A percentile compares a stretch with the other conserved stretches of the same genome.
Evolutionary conservation across 2,113 vertebrate species (phyloP).

Genomic region (Smithornis capensis): DNA sequence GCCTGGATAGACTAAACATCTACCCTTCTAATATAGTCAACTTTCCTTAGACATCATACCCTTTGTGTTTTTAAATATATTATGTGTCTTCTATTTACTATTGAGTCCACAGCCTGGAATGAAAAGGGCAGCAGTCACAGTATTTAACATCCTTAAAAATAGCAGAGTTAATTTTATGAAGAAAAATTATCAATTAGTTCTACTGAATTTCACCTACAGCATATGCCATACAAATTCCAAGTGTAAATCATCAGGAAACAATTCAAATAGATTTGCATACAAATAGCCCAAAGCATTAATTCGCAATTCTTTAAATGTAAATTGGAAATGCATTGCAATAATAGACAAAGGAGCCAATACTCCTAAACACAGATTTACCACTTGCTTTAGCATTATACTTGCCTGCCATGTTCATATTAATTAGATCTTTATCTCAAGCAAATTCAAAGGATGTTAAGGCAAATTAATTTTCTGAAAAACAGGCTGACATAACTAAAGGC

Average conservation of each 20-base stretch:
- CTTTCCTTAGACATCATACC: not conserved
- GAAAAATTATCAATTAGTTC: not conserved
- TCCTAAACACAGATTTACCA: not conserved
- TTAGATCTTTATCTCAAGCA: constrained; percentile 12
- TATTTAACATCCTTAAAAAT: not conserved
- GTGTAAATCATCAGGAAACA: not conserved
- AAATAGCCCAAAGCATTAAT: not conserved
- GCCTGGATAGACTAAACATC: not conserved
- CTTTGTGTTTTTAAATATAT: not conserved
- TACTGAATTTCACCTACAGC: not conserved
- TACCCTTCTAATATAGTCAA: not conserved
- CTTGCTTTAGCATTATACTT: not conserved
- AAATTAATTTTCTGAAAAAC: not conserved
- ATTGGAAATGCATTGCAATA: not conserved
- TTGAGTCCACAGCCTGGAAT: not conserved
- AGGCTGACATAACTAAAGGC: not conserved
- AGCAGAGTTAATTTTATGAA: not conserved
- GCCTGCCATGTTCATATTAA: not conserved
- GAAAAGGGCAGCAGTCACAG: not conserved
- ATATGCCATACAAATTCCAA: not conserved
- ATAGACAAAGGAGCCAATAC: not conserved
- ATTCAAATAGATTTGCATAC: not conserved
- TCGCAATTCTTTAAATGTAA: not conserved
- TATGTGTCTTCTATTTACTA: not conserved
- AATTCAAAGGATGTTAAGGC: not conserved